These are phyloP conservation scores for Macrosteles quadrilineatus DNA, from an alignment of 1,140 invertebrate genomes.

Conservation along the genomic window DNA sequence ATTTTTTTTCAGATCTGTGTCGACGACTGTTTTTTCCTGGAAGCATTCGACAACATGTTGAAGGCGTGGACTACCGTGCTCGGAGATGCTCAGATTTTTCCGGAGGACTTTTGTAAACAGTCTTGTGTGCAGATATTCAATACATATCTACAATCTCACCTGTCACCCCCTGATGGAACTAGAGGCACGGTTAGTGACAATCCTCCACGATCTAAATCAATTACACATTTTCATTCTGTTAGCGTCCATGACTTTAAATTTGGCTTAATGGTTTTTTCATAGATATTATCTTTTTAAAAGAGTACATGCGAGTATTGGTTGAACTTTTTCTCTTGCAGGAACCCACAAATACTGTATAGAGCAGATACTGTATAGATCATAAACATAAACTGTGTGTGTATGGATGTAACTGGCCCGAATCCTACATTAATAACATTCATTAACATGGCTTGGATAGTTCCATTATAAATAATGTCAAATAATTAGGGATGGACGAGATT, in stretches of 20 bases:
- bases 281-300: too few species aligned
- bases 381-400: too few species aligned
- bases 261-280: too few species aligned
- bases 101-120: slow-evolving; percentile 56
- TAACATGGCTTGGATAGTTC: too few species aligned
- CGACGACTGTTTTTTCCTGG: slow-evolving; percentile 71
- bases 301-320: too few species aligned
- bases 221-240: background rate
- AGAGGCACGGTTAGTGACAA: slow-evolving; percentile 54
- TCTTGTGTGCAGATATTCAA: slow-evolving; percentile 68
- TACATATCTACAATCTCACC: slow-evolving; percentile 77
- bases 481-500: too few species aligned
- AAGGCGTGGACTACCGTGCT: slow-evolving; percentile 74
- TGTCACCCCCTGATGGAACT: slow-evolving; percentile 78
- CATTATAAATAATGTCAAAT: too few species aligned
- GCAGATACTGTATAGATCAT: too few species aligned
- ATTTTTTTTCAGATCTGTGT: slow-evolving; percentile 51
- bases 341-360: too few species aligned
- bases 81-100: slow-evolving; percentile 58
- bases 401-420: too few species aligned
- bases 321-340: too few species aligned
- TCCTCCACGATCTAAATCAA: slow-evolving; percentile 13
- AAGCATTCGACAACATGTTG: slow-evolving; percentile 80
- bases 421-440: too few species aligned
- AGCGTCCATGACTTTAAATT: background rate